Evolutionary conservation across 2,113 vertebrate species (phyloP).

Genomic region (Sigmodon hispidus): DNA sequence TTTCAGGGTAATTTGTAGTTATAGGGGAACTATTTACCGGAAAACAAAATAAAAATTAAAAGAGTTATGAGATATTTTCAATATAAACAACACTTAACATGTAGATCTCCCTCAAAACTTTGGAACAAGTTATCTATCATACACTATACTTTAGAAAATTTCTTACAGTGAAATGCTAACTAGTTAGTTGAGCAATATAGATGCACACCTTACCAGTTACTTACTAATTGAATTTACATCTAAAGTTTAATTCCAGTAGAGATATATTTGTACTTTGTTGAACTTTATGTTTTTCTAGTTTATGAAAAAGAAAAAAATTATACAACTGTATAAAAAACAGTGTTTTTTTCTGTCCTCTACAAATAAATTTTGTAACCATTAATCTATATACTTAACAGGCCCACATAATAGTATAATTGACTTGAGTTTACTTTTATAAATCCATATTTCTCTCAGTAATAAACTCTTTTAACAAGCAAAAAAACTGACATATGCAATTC

Average conservation of each 20-base stretch:
- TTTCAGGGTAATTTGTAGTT: constrained; percentile 46
- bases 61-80: not conserved
- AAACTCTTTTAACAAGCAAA: not conserved
- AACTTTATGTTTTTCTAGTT: not conserved
- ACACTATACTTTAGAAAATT: not conserved
- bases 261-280: not conserved
- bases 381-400: not conserved
- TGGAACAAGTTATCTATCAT: not conserved
- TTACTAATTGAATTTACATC: not conserved
- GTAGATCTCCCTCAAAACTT: not conserved
- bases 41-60: constrained; percentile 49
- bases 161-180: constrained; percentile 35
- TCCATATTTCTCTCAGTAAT: not conserved
- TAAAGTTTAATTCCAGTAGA: not conserved
- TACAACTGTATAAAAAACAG: not conserved
- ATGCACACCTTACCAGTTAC: not conserved
- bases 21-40: not conserved
- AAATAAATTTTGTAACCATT: not conserved
- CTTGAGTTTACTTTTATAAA: not conserved
- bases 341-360: not conserved
- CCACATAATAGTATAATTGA: not conserved
- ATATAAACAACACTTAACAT: not conserved
- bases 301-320: constrained; percentile 31
- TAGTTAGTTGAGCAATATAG: not conserved
- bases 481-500: constrained; percentile 9